A percentile compares a stretch with the other conserved stretches of the same genome.
Evolutionary conservation across 2,888 invertebrate genomes (phyloP).

Genomic region (Oxyteleia sp.): DNA sequence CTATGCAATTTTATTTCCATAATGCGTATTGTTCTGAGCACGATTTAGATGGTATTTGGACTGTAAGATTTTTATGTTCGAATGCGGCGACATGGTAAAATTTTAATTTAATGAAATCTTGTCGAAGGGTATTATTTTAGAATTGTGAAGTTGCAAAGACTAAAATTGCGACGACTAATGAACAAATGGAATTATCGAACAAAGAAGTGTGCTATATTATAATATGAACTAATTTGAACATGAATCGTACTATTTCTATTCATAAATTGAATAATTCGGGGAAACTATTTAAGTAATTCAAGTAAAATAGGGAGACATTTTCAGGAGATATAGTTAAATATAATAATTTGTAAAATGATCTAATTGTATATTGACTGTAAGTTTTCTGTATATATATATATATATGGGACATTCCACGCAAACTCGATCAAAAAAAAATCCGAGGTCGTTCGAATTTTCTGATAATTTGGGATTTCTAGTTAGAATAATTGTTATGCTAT

Average conservation of each 20-base stretch:
- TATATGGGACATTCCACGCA: no score
- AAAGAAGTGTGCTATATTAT: conserved; percentile 23
- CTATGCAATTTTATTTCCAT: conserved; percentile 41
- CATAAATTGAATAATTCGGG: conserved; percentile 13
- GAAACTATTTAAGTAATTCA: conserved; percentile 7
- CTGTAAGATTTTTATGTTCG: conserved; percentile 1
- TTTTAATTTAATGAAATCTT: conserved; percentile 21
- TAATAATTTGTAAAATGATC: no score
- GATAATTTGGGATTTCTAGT: no score
- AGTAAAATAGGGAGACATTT: no score
- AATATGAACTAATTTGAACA: conserved; percentile 21
- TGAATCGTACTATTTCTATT: conserved; percentile 19
- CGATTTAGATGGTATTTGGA: conserved; percentile 1
- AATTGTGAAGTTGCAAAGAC: background rate
- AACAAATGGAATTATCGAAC: conserved; percentile 13
- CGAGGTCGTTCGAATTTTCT: no score
- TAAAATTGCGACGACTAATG: conserved; percentile 8
- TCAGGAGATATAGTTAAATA: no score
- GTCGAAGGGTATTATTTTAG: conserved; percentile 25
- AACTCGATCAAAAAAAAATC: no score
- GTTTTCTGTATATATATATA: no score
- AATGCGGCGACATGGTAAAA: conserved; percentile 4
- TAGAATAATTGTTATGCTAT: no score
- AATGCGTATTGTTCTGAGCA: conserved; percentile 23
- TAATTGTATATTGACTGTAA: no score